Base-by-base conservation (phyloP, 2,113 vertebrate genomes). In the Oreotrochilus melanogaster region DNA sequence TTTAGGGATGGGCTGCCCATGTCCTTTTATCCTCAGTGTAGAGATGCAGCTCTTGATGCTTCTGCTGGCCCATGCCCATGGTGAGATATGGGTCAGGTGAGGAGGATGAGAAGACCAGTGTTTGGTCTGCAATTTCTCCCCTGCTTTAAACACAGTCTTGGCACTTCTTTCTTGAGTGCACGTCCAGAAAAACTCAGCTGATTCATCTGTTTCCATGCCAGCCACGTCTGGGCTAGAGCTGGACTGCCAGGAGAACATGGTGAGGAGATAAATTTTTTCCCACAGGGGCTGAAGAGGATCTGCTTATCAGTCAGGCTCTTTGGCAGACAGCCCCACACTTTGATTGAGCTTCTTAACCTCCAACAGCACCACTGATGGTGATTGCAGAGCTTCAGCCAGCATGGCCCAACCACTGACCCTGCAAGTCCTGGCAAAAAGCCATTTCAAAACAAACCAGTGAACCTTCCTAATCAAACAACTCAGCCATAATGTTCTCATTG, bases 161-260 rank as follows among this genome's bases (percentile, higher is more conserved):
- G 23, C 70, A 91, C 13, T 75, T 17, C 25, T 81, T 28, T 54
- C 45, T 53, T 7, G 7, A 24, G 35, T 56, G 19, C 21, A 14
- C 6, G 11, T 53, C 78, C 71, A 78, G 58, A 33, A 65, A 45
- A 86, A 42, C 25, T 50, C 42, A 25, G 33, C 84, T 84, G 78
- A 93, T 31, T 87, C 69, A 78, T 78, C 51, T 65, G 16, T 78
- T 87, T 84, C 79, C 50, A 31, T 0, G 0, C 47, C 13, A 7
- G 14, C 66, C 1, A 0, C 51, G 8, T 42, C 80, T 64, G 81
- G 35, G 14, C 47, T 90, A 75, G 33, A 61, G 50, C 42, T 53
- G 58, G 42, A 27, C 15, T 23, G 31, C 13, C 1, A 0, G 13
- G 2, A 37, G 27, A 53, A 43, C 0, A 0, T 25, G 35, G 19